Base-by-base conservation (phyloP, 2,888 invertebrate genomes). In the Plebejus melissa region DNA sequence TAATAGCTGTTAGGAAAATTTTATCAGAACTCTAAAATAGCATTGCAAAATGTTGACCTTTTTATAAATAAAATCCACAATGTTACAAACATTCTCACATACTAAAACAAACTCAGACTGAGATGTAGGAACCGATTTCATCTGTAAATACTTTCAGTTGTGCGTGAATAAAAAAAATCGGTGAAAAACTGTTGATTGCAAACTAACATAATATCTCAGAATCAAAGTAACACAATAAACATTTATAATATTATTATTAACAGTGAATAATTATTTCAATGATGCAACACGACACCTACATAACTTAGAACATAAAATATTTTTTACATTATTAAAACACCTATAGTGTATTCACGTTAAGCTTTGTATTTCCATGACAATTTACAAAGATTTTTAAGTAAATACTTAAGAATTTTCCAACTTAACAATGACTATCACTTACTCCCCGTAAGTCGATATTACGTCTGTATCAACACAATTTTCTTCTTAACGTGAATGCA, bases 101-200 rank as follows among this genome's bases (percentile, higher is more conserved):
- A 4, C 28, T 65, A 11, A 11, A 65, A 4, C 4, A 65, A 28
- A 11, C 16, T 65, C 4, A 65, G 32, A 32, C 32, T 65, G 32
- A 36, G 13, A 36, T 13, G 65, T 32, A 65, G 65, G 65, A 22
- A 65, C 22, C 32, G 32, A 65, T 36, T 65, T 32, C 65, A 36
- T 65, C 32, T 65, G 65, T 65, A 32, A 13, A 65, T 65, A 65
- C 11, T 60, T 65, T 65, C 28, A 60, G 46, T 71, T 71, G 71
- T 71, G 71, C 71, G 71, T 71, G 46, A 71, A 71, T 71, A 71
- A 71, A 71, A 70, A 70, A 38, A 13, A 22, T 41, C 70, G 22
- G 38, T 38, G 41, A 70, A 41, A 54, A 38, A 70, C 38, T 70
- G 22, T 11, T 41, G 41, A 71, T 28, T 71, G 22, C 22, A 22